Evolutionary conservation across 2,888 invertebrate genomes (phyloP).

Genomic region (Timandra comae): DNA sequence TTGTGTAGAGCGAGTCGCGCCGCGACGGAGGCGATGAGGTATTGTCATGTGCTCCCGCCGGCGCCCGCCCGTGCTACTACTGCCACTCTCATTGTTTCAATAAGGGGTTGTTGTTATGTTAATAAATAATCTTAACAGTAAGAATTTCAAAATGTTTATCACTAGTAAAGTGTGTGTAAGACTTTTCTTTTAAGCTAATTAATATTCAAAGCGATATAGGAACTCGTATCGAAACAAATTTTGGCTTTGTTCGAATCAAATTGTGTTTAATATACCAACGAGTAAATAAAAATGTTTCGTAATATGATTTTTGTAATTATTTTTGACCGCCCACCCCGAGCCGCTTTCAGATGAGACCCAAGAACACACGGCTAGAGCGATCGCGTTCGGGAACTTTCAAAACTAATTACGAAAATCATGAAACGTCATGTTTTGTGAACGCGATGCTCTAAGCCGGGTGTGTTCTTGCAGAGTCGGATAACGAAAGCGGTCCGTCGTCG

Average conservation of each 20-base stretch:
- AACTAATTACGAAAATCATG: slow-evolving; percentile 74
- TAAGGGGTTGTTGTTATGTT: slow-evolving; percentile 70
- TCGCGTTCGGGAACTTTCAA: slow-evolving; percentile 56
- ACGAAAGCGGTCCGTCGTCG: slow-evolving; percentile 81
- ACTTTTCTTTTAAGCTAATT: slow-evolving; percentile 62
- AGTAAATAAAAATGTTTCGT: slow-evolving; percentile 75
- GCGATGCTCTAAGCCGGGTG: slow-evolving; percentile 59
- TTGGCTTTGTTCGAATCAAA: slow-evolving; percentile 69
- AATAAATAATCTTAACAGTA: slow-evolving; percentile 63
- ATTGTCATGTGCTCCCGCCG: too few species aligned
- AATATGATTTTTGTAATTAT: slow-evolving; percentile 76
- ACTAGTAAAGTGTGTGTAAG: slow-evolving; percentile 60
- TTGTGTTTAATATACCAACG: slow-evolving; percentile 74
- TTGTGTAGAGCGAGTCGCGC: slow-evolving; percentile 4
- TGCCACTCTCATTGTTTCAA: slow-evolving; percentile 46
- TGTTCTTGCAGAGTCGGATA: slow-evolving; percentile 89
- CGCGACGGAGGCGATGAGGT: background rate
- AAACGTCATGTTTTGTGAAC: slow-evolving; percentile 20
- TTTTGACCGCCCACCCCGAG: slow-evolving; percentile 62
- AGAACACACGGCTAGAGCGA: slow-evolving; percentile 63
- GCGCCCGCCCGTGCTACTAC: slow-evolving; percentile 4
- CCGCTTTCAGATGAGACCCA: slow-evolving; percentile 59
- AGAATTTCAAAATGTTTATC: slow-evolving; percentile 62
- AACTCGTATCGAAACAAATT: slow-evolving; percentile 57
- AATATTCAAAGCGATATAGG: slow-evolving; percentile 57